phyloP scores from a whole-genome alignment of 1,140 invertebrate genomes.

The Bacillus rossius region DNA sequence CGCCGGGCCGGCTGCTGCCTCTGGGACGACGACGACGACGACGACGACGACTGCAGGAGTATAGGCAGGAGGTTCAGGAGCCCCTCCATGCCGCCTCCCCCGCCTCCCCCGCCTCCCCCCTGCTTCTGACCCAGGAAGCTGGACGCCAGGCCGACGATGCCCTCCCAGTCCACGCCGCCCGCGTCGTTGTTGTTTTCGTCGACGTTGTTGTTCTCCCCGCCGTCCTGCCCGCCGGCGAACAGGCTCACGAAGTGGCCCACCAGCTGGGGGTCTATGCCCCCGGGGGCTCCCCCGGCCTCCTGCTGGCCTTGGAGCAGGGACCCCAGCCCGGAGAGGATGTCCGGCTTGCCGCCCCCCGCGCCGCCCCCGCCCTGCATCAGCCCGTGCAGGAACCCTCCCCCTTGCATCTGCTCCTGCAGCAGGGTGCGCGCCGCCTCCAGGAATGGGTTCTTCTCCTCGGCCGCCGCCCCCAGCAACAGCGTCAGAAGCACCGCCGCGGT shows the following conservation, averaged over 20 bases:
- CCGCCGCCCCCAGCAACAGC: neutral
- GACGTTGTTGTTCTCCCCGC: neutral
- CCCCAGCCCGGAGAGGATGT: constrained; percentile 6
- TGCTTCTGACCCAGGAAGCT: constrained; percentile 4
- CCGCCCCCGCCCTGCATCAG: constrained; percentile 6
- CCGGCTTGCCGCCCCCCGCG: neutral
- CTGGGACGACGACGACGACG: neutral
- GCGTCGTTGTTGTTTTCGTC: constrained; percentile 10
- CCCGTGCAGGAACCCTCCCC: neutral
- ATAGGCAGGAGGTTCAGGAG: constrained; percentile 6
- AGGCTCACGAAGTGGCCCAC: constrained; percentile 7
- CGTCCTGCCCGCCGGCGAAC: constrained; percentile 4
- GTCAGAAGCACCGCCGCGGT: no score
- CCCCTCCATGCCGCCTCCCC: neutral
- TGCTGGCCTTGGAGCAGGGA: neutral
- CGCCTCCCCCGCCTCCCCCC: neutral
- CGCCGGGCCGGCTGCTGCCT: constrained; percentile 34
- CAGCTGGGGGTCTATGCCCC: constrained; percentile 1
- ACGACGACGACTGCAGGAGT: neutral
- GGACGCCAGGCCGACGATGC: neutral
- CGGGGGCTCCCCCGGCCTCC: neutral
- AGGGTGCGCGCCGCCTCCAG: constrained; percentile 28
- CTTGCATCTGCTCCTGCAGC: constrained; percentile 24
- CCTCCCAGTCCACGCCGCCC: constrained; percentile 8
- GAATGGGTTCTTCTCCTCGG: constrained; percentile 30